Evolutionary conservation across 2,797 vertebrate genomes (phyloP), one percentile per base, ranked within the genome.

Genomic region (Protosalanx chinensis): DNA sequence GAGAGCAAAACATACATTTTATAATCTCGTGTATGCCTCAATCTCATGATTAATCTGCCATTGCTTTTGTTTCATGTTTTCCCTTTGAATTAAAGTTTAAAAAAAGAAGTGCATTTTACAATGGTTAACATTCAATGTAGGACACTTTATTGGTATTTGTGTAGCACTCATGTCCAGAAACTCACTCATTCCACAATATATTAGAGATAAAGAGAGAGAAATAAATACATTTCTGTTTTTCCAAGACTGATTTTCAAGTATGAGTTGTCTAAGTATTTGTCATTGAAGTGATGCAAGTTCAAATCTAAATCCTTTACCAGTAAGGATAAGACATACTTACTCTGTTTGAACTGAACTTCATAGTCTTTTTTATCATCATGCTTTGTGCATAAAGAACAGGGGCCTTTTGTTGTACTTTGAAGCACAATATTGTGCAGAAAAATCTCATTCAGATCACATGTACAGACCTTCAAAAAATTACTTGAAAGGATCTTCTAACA

Each of bases 91-190:
- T 23, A 1, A 56, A 67, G 10, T 2, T 29, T 53, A 20, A 3
- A 32, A 27, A 53, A 46, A 67, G 15, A 8, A 30, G 15, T 29
- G 0, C 1, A 27, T 18, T 53, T 6, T n/a, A 59, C 32, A 68
- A n/a, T 20, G 2, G n/a, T 58, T 68, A 56, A 58, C 32, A 12
- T 63, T 49, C 27, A 70, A 73, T 71, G 60, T 60, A 6, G 79
- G 63, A 75, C 20, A 81, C 71, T 91, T 90, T 89, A 89, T 90
- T 91, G 68, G 18, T 59, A 82, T 69, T 78, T 29, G 73, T 84
- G 56, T 79, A 79, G 75, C 74, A 83, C 74, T 86, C 73, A 57
- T 70, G 68, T 82, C 66, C 77, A 84, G 70, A 76, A 83, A 84
- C 57, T 80, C 78, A 82, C 70, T 75, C 67, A 78, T 82, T 58